Percentiles rank a stretch among this genome's conserved stretches.
Conservation (phyloP, 2,888 invertebrate genomes). For the Sarcophaga rosellei region DNA sequence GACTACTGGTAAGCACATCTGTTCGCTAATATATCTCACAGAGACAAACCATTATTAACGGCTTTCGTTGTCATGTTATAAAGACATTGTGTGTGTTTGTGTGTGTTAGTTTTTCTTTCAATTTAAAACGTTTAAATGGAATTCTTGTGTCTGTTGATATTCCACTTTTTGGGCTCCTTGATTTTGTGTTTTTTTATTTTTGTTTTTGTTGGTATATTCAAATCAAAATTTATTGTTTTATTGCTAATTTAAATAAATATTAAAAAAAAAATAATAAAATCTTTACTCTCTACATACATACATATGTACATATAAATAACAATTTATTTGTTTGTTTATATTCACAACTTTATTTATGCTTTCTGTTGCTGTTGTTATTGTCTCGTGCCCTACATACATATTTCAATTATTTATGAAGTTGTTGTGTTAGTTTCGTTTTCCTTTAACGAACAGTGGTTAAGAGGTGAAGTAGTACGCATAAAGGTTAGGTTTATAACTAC, state of each 20-base stretch:
- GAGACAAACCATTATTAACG: constrained; percentile 47
- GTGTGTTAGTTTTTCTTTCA: constrained; percentile 7
- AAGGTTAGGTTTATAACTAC: too few relatives aligned
- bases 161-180: background rate
- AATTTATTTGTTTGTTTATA: constrained; percentile 49
- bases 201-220: constrained; percentile 24
- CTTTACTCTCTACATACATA: background rate
- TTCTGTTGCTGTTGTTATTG: constrained; percentile 5
- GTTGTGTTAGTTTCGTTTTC: background rate
- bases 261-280: background rate
- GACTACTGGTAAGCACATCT: constrained; percentile 7
- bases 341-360: constrained; percentile 40
- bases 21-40: constrained; percentile 3
- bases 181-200: background rate
- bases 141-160: constrained; percentile 3
- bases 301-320: constrained; percentile 6
- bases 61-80: constrained; percentile 30
- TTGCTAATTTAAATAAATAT: constrained; percentile 15
- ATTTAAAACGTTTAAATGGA: constrained; percentile 12
- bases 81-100: constrained; percentile 17
- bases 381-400: background rate
- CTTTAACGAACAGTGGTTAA: background rate
- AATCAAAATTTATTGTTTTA: constrained; percentile 59
- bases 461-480: background rate
- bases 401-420: constrained; percentile 18